These are phyloP conservation scores for Antechinus stuartii DNA, from an alignment of 2,113 vertebrate species.

Conservation along the genomic window DNA sequence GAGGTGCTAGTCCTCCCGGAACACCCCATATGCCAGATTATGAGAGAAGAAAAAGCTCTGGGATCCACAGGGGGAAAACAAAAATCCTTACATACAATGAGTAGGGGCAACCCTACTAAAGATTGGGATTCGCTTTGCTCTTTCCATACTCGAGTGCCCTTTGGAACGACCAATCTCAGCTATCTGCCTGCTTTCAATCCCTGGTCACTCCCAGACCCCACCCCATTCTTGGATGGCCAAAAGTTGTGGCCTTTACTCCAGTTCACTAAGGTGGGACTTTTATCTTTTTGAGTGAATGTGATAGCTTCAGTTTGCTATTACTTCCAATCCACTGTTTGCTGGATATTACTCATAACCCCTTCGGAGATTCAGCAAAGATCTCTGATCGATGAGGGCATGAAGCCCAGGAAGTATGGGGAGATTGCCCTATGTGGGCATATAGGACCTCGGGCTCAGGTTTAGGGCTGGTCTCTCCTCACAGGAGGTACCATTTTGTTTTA, in stretches of 20 bases:
- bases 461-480: not conserved
- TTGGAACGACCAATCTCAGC: not conserved
- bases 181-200: not conserved
- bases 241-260: not conserved
- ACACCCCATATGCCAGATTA: not conserved
- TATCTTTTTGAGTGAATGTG: not conserved
- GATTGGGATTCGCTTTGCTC: not conserved
- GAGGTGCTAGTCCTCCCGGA: not conserved
- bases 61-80: not conserved
- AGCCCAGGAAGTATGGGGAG: not conserved
- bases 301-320: not conserved
- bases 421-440: not conserved
- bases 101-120: not conserved
- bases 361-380: not conserved
- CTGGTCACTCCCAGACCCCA: not conserved
- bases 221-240: not conserved
- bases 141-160: not conserved
- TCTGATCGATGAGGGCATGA: not conserved
- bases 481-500: no score
- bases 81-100: not conserved
- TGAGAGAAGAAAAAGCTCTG: not conserved
- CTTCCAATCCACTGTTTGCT: not conserved
- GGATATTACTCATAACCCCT: not conserved
- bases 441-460: not conserved
- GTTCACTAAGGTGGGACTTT: not conserved